These are phyloP conservation scores for Esox masquinongy DNA, from an alignment of 2,797 vertebrate genomes.

Conservation along the genomic window DNA sequence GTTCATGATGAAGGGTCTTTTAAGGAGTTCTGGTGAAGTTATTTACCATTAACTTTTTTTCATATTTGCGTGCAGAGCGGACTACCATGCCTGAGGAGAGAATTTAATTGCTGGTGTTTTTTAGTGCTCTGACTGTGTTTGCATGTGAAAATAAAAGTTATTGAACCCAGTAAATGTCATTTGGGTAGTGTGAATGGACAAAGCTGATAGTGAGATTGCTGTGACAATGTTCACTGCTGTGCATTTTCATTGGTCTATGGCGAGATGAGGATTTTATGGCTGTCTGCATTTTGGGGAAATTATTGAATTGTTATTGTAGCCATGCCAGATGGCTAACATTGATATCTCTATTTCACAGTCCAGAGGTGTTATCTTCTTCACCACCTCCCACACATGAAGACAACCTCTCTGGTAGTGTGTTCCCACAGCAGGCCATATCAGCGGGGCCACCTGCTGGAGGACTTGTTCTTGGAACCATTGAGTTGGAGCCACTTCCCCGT, in stretches of 20 bases:
- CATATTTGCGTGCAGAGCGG: neutral
- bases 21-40: neutral
- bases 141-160: conserved; percentile 20
- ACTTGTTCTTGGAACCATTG: neutral
- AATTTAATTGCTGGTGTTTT: neutral
- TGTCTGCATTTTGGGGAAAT: neutral
- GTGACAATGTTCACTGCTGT: neutral
- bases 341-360: conserved; percentile 64
- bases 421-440: neutral
- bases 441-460: neutral
- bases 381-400: neutral
- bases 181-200: conserved; percentile 20
- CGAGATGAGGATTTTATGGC: neutral
- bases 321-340: conserved; percentile 49
- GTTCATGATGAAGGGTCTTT: neutral
- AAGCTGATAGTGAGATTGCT: neutral
- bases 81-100: neutral
- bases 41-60: neutral
- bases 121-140: conserved; percentile 13
- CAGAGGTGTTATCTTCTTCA: conserved; percentile 11
- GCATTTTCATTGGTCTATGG: neutral
- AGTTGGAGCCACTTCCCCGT: neutral
- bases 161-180: conserved; percentile 13
- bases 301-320: neutral
- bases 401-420: neutral